A percentile compares a stretch with the other conserved stretches of the same genome.
phyloP scores from a whole-genome alignment of 2,888 invertebrate genomes.

The Penaeus monodon region DNA sequence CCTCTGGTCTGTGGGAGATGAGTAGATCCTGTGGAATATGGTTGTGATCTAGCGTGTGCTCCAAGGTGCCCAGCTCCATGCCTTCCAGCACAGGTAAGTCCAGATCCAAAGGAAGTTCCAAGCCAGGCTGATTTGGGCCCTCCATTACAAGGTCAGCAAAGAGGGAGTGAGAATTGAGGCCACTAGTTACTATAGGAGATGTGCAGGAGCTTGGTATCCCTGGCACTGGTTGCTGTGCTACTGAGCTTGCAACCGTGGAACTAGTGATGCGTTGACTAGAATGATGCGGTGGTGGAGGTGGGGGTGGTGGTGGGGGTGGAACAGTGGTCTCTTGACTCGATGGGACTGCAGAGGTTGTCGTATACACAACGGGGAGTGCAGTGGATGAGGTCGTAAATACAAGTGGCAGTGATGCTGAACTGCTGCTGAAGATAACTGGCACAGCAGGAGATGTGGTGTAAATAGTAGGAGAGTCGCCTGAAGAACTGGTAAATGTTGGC shows the following conservation, averaged over 20 bases:
- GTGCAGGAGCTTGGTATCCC: constrained; percentile 13
- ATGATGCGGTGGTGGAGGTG: constrained; percentile 49
- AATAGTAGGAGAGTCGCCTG: constrained; percentile 15
- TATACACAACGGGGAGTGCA: constrained; percentile 25
- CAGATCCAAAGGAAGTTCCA: constrained; percentile 60
- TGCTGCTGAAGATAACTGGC: constrained; percentile 17
- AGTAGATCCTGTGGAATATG: constrained; percentile 23
- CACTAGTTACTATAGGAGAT: constrained; percentile 34
- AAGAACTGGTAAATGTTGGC: constrained; percentile 42
- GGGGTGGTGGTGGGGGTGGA: constrained; percentile 51
- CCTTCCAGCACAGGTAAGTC: constrained; percentile 62
- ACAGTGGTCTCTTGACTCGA: constrained; percentile 16
- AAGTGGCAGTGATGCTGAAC: constrained; percentile 31
- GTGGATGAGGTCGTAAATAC: constrained; percentile 20
- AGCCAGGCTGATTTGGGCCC: constrained; percentile 42
- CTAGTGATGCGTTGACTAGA: constrained; percentile 50
- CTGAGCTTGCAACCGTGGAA: neutral
- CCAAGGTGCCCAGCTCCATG: constrained; percentile 63
- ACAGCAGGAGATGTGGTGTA: neutral
- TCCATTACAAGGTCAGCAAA: constrained; percentile 65
- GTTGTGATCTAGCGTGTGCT: constrained; percentile 29
- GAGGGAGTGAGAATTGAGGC: constrained; percentile 46
- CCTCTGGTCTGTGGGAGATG: constrained; percentile 20
- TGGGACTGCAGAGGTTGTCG: constrained; percentile 15
- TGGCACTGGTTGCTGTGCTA: neutral